phyloP scores from a whole-genome alignment of 2,113 vertebrate genomes.

The Pleuronectes platessa region DNA sequence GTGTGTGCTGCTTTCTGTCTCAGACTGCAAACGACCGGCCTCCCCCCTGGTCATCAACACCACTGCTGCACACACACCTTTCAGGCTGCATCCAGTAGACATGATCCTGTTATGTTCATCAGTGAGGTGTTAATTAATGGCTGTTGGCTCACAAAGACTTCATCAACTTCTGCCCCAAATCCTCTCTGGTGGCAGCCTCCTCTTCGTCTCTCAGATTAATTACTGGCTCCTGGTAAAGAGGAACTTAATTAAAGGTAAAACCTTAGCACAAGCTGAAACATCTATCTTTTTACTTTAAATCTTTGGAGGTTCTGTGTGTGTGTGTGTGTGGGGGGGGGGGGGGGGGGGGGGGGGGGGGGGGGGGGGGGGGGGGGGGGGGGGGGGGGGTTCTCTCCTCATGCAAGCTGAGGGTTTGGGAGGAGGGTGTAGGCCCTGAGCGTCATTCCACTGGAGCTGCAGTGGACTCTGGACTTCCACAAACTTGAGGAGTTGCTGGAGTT shows the following conservation, averaged over 20 bases:
- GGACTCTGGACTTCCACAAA: constrained; percentile 73
- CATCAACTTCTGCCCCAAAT: constrained; percentile 27
- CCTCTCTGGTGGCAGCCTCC: constrained; percentile 8
- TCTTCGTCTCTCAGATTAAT: constrained; percentile 10
- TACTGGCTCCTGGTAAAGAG: constrained; percentile 16
- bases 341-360: neutral
- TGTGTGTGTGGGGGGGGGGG: neutral
- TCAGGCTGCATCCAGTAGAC: constrained; percentile 27
- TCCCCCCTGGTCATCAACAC: constrained; percentile 49
- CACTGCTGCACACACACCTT: constrained; percentile 11
- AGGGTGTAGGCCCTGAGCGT: constrained; percentile 67
- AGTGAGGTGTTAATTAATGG: constrained; percentile 60
- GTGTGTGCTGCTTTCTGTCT: constrained; percentile 37
- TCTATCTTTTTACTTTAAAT: neutral
- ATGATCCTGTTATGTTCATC: constrained; percentile 48
- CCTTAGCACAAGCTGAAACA: neutral
- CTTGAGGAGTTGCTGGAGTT: constrained; percentile 58
- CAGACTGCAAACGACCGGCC: constrained; percentile 15
- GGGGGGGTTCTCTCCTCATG: neutral
- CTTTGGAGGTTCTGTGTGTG: neutral
- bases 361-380: neutral
- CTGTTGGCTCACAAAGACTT: constrained; percentile 40
- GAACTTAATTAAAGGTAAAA: neutral
- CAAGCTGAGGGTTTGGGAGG: constrained; percentile 39
- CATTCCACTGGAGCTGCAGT: constrained; percentile 70